Percentiles rank a stretch among this genome's conserved stretches.
These are phyloP conservation scores for Gandaritis pyraliata DNA, from an alignment of 2,888 invertebrate genomes.

Conservation along the genomic window DNA sequence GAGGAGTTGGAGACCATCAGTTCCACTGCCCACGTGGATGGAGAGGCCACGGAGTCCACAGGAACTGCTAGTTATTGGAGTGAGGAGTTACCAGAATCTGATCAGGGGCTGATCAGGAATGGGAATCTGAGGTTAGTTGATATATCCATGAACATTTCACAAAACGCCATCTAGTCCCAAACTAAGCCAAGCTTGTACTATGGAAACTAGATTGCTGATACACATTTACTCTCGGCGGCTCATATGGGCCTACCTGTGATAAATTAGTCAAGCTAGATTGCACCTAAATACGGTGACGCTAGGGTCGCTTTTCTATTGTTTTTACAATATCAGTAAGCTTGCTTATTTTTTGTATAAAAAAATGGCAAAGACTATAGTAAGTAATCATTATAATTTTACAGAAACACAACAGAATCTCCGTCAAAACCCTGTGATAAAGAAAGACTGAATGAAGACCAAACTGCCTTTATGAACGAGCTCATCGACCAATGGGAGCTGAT, in stretches of 20 bases:
- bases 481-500: constrained; percentile 77
- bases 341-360: too few relatives aligned
- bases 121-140: constrained; percentile 15
- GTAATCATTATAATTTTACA: constrained; percentile 43
- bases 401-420: constrained; percentile 52
- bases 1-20: constrained; percentile 36
- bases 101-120: constrained; percentile 51
- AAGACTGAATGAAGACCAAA: constrained; percentile 64
- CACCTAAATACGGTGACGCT: too few relatives aligned
- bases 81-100: constrained; percentile 63
- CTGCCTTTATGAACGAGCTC: constrained; percentile 72
- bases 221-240: too few relatives aligned
- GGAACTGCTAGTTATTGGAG: constrained; percentile 50
- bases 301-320: too few relatives aligned
- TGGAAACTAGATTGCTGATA: too few relatives aligned
- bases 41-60: constrained; percentile 50
- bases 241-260: too few relatives aligned
- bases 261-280: too few relatives aligned
- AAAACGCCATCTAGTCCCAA: too few relatives aligned
- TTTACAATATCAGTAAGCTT: too few relatives aligned
- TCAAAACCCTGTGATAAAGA: constrained; percentile 42
- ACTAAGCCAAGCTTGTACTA: too few relatives aligned
- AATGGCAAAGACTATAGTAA: too few relatives aligned
- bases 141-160: too few relatives aligned
- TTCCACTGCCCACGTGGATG: constrained; percentile 29